A percentile compares a stretch with the other conserved stretches of the same genome.
Evolutionary conservation across 2,113 vertebrate species (phyloP).

Genomic region (Corythoichthys haematopterus): DNA sequence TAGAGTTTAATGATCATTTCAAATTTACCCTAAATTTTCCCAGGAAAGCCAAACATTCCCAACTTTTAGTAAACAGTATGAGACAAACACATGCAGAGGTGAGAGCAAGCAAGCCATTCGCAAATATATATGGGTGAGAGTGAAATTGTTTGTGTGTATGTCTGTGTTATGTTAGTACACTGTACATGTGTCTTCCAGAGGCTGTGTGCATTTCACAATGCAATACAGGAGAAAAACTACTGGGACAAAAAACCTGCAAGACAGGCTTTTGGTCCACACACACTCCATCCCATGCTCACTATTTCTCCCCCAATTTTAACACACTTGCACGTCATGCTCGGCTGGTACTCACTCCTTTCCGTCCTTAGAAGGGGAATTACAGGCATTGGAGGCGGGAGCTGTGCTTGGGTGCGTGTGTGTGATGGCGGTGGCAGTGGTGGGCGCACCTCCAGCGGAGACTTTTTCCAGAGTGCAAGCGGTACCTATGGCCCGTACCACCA

Average conservation of each 20-base stretch:
- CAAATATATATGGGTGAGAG: slow-evolving; percentile 31
- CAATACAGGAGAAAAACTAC: slow-evolving; percentile 36
- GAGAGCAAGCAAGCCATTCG: slow-evolving; percentile 39
- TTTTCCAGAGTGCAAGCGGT: slow-evolving; percentile 97
- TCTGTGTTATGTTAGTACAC: slow-evolving; percentile 50
- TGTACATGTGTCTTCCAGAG: slow-evolving; percentile 59
- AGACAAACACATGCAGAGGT: slow-evolving; percentile 51
- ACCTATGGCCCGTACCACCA: slow-evolving; percentile 96
- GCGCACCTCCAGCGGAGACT: slow-evolving; percentile 74
- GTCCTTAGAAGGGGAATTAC: slow-evolving; percentile 94
- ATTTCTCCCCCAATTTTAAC: slow-evolving; percentile 14
- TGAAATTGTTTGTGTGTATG: slow-evolving; percentile 21
- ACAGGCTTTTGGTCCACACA: slow-evolving; percentile 15
- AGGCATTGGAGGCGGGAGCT: slow-evolving; percentile 71
- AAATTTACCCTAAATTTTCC: not conserved
- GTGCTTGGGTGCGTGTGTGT: slow-evolving; percentile 72
- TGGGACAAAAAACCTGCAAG: slow-evolving; percentile 57
- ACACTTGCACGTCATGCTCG: slow-evolving; percentile 39
- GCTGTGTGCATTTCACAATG: slow-evolving; percentile 41
- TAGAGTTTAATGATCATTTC: not conserved
- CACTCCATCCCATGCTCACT: slow-evolving; percentile 33
- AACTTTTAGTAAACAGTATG: not conserved
- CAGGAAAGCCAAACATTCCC: not conserved
- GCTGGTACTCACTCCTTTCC: slow-evolving; percentile 96
- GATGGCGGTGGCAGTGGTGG: slow-evolving; percentile 68